Evolutionary conservation across 2,113 vertebrate genomes (phyloP), one percentile per base, ranked within the genome.

Genomic region (Percina caprodes): DNA sequence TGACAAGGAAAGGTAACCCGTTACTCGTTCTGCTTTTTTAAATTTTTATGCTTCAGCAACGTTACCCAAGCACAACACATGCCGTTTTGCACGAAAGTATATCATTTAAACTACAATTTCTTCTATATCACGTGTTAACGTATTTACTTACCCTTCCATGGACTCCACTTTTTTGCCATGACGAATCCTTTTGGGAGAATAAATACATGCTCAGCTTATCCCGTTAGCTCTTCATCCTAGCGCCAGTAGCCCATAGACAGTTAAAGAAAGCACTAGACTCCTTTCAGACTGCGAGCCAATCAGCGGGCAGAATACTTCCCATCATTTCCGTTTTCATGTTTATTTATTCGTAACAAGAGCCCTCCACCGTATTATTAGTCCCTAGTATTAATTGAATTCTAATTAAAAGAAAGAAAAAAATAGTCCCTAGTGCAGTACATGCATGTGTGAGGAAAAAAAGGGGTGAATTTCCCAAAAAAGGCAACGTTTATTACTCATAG

Each of bases 171-270:
- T 0, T 21, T 26, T 26, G 15, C 42, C 69, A 72, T 69, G 1
- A 3, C 2, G 3, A 4, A 1, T 0, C 9, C 48, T 13, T 4
- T 2, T 0, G 5, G 4, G 1, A 12, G 9, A 23, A 0, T 5
- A 6, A 35, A 21, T 30, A 23, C 2, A 30, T 23, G 19, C 9
- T 39, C 19, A 23, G 14, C 56, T 15, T 6, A 2, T 23, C 23
- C 24, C 3, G 18, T 30, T 42, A 2, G 26, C 1, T 23, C 2
- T 5, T 51, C 13, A n/a, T 35, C 12, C 24, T 9, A 10, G 45
- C 4, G 3, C 1, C 26, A 16, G 2, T 16, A 35, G 46, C 26
- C 30, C 30, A 30, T 30, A 30, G 30, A 30, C 30, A 30, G 30
- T 30, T 30, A 30, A 30, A 30, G 30, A 30, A 30, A 30, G 30